Evolutionary conservation across 2,797 vertebrate species (phyloP).

Genomic region (Chelmon rostratus): DNA sequence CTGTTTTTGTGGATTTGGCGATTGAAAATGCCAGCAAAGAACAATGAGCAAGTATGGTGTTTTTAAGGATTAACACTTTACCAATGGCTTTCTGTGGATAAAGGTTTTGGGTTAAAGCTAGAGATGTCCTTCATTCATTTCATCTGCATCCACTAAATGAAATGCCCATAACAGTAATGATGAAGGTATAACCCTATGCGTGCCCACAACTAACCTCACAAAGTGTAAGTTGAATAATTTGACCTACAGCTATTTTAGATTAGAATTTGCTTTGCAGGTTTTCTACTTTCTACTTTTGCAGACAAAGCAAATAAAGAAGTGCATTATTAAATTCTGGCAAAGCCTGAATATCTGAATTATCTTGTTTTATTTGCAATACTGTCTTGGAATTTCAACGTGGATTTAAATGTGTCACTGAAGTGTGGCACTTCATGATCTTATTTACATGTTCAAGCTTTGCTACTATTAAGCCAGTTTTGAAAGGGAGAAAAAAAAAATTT

Average conservation of each 20-base stretch:
- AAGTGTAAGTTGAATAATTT: background rate
- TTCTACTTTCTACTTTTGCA: too few relatives aligned
- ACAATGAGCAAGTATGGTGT: background rate
- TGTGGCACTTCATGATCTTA: background rate
- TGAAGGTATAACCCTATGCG: background rate
- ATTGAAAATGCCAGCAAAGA: too few relatives aligned
- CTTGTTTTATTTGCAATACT: constrained; percentile 30
- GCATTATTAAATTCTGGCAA: constrained; percentile 43
- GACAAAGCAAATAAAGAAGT: constrained; percentile 55
- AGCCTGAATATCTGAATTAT: constrained; percentile 40
- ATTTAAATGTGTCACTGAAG: constrained; percentile 13
- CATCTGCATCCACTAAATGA: background rate
- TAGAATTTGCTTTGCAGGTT: too few relatives aligned
- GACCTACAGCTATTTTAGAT: too few relatives aligned
- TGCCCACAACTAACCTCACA: background rate
- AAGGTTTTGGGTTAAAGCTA: background rate
- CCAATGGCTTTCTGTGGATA: background rate
- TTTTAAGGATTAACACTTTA: constrained; percentile 12
- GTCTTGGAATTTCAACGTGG: background rate
- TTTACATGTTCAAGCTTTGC: background rate
- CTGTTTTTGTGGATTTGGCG: too few relatives aligned
- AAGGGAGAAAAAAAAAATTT: background rate
- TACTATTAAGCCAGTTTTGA: constrained; percentile 13
- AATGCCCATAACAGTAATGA: too few relatives aligned
- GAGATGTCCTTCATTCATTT: too few relatives aligned